phyloP scores from a whole-genome alignment of 2,888 invertebrate species.

The Stenodema calcarata region DNA sequence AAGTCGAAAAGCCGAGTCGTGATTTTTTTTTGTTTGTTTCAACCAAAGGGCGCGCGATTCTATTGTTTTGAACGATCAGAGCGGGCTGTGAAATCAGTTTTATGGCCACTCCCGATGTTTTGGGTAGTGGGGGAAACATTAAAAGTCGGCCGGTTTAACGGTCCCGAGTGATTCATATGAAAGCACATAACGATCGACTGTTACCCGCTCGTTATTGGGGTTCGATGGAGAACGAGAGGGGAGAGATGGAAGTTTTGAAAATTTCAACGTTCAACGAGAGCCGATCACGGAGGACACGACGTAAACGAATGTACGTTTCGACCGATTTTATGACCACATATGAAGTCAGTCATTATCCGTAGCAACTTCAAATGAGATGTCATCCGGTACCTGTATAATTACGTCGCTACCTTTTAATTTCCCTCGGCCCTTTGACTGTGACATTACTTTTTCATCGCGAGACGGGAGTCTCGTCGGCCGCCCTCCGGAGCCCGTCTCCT shows the following conservation, averaged over 20 bases:
- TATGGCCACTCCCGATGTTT: constrained; percentile 7
- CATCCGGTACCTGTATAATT: not conserved
- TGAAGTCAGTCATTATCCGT: too few species aligned
- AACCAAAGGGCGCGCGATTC: not conserved
- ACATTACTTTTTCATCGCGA: constrained; percentile 26
- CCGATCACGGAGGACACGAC: too few species aligned
- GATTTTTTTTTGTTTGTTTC: not conserved
- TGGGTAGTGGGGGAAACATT: not conserved
- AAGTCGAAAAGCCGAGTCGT: not conserved
- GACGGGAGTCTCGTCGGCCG: not conserved
- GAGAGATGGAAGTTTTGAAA: not conserved
- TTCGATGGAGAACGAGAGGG: not conserved
- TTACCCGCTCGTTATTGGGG: not conserved
- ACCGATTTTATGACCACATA: too few species aligned
- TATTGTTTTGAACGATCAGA: constrained; percentile 16
- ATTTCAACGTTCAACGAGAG: not conserved
- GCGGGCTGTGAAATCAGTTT: constrained; percentile 19
- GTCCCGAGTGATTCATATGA: not conserved
- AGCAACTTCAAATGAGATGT: too few species aligned
- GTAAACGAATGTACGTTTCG: too few species aligned
- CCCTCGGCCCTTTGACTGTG: not conserved
- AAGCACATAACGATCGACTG: not conserved
- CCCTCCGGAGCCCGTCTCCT: not conserved
- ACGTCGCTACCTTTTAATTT: constrained; percentile 10
- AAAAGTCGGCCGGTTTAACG: not conserved